Percentiles rank a stretch among this genome's conserved stretches.
Evolutionary conservation across 2,113 vertebrate species (phyloP).

Genomic region (Pristiophorus japonicus): DNA sequence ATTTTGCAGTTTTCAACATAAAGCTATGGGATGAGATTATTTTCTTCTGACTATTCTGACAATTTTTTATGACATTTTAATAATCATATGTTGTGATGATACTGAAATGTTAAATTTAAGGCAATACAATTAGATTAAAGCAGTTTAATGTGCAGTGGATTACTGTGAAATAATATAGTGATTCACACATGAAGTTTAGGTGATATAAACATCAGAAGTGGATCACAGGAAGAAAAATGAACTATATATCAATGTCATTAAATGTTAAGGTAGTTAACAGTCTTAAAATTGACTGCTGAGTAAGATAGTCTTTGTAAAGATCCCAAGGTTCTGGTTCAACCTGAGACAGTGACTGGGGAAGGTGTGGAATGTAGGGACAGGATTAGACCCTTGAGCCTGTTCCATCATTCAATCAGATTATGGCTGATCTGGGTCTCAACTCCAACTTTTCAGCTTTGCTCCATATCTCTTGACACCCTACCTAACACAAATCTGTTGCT

Average conservation of each 20-base stretch:
- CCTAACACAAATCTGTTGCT: no score
- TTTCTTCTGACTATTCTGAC: neutral
- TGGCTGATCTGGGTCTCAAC: neutral
- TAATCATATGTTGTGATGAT: neutral
- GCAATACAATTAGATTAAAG: neutral
- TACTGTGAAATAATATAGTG: neutral
- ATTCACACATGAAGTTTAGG: neutral
- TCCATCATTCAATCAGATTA: neutral
- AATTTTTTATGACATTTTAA: neutral
- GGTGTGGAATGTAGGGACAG: neutral
- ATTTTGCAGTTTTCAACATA: neutral
- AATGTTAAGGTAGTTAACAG: neutral
- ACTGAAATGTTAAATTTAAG: neutral
- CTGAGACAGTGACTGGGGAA: neutral
- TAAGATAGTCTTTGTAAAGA: neutral
- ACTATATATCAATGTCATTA: neutral
- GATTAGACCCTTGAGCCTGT: neutral
- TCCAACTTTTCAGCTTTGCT: no score
- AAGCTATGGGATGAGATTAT: neutral
- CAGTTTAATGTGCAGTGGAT: neutral
- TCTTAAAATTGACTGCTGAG: neutral
- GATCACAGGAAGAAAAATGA: neutral
- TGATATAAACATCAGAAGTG: neutral
- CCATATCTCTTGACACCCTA: no score
- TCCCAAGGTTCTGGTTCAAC: neutral